A percentile compares a stretch with the other conserved stretches of the same genome.
These are phyloP conservation scores for Amblyjoppa fuscipennis DNA, from an alignment of 2,888 invertebrate genomes.

Conservation along the genomic window DNA sequence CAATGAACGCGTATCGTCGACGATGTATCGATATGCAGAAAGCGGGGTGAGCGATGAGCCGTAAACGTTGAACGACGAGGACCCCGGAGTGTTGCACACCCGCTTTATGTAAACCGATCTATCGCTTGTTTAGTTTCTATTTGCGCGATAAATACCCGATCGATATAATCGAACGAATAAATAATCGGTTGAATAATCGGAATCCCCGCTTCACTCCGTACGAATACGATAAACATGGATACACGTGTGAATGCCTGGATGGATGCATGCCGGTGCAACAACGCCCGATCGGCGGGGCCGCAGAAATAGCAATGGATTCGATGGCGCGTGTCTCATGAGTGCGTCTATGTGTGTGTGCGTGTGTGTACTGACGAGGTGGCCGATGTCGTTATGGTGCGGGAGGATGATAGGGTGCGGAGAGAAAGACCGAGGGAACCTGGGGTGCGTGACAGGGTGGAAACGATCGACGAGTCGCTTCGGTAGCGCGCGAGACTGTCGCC, in stretches of 20 bases:
- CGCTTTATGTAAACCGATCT: constrained; percentile 35
- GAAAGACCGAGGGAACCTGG: constrained; percentile 55
- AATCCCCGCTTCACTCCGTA: constrained; percentile 34
- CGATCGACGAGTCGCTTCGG: constrained; percentile 62
- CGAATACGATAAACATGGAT: constrained; percentile 34
- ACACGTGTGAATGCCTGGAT: constrained; percentile 16
- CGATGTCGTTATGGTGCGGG: constrained; percentile 26
- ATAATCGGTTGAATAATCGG: constrained; percentile 64
- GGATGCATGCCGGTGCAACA: constrained; percentile 42
- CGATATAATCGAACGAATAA: constrained; percentile 66
- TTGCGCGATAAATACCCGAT: constrained; percentile 66
- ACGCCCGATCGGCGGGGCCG: constrained; percentile 39
- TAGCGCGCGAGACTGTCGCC: constrained; percentile 47
- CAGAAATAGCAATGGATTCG: constrained; percentile 57
- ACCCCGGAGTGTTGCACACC: constrained; percentile 42
- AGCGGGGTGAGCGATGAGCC: constrained; percentile 58
- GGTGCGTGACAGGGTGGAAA: constrained; percentile 69
- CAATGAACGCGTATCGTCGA: constrained; percentile 33
- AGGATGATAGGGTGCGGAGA: constrained; percentile 33
- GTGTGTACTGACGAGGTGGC: constrained; percentile 10
- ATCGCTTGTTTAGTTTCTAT: constrained; percentile 63
- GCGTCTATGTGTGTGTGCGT: constrained; percentile 32
- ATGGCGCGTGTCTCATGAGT: constrained; percentile 50
- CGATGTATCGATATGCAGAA: constrained; percentile 56
- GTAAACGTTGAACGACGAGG: constrained; percentile 50